Evolutionary conservation across 2,888 invertebrate species (phyloP).

Genomic region (Dicycla oo): DNA sequence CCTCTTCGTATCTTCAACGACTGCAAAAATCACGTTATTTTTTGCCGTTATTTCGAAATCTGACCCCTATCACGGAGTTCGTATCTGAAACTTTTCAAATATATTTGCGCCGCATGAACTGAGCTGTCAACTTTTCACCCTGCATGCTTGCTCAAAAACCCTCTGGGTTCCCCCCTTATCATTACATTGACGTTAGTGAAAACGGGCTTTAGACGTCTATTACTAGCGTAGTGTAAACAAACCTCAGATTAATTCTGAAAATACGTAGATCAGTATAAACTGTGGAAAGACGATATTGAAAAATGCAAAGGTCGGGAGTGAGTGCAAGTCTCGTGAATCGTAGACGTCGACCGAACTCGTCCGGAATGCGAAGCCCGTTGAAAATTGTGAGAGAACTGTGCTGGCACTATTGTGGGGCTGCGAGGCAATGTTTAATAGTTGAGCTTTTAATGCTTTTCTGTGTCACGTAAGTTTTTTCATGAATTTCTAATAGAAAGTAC

Average conservation of each 20-base stretch:
- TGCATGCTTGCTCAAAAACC: too few relatives aligned
- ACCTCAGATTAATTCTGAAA: background rate
- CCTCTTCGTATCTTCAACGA: too few relatives aligned
- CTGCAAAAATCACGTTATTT: too few relatives aligned
- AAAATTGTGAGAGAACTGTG: slow-evolving; percentile 29
- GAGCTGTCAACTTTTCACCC: too few relatives aligned
- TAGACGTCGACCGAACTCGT: background rate
- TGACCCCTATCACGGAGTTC: too few relatives aligned
- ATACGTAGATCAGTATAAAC: background rate
- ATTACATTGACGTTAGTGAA: too few relatives aligned
- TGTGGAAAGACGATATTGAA: slow-evolving; percentile 20
- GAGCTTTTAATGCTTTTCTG: slow-evolving; percentile 29
- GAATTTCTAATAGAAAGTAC: background rate
- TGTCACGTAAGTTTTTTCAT: background rate
- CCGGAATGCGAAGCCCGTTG: slow-evolving; percentile 16
- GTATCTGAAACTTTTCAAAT: too few relatives aligned
- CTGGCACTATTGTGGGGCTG: slow-evolving; percentile 6
- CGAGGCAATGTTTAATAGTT: slow-evolving; percentile 24
- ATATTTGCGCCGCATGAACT: too few relatives aligned
- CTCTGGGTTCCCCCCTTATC: too few relatives aligned
- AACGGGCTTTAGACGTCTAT: too few relatives aligned
- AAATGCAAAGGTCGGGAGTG: slow-evolving; percentile 17
- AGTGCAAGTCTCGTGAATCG: slow-evolving; percentile 16
- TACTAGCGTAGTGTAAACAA: background rate
- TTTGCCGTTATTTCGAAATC: too few relatives aligned